Percentiles rank a stretch among this genome's conserved stretches.
Conservation (phyloP, 2,888 invertebrate species). For the Heliconius charithonia region DNA sequence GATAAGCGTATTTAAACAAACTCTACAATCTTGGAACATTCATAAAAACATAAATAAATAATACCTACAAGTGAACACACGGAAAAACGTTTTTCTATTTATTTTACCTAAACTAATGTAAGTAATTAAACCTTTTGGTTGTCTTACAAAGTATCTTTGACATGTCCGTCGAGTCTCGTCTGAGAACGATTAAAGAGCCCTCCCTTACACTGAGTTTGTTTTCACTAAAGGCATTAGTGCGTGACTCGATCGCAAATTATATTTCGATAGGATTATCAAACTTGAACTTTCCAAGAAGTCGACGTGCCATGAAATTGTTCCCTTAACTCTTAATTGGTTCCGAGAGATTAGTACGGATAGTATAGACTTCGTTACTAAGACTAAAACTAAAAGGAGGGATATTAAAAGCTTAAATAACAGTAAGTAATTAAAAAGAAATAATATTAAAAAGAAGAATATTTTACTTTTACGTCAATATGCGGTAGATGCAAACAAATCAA, state of each 20-base stretch:
- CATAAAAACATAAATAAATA: too few relatives aligned
- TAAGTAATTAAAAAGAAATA: background rate
- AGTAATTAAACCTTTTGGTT: slow-evolving; percentile 3
- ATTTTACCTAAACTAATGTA: background rate
- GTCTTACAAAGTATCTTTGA: slow-evolving; percentile 20
- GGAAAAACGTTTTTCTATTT: background rate
- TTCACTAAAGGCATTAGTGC: slow-evolving; percentile 39
- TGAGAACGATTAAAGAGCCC: slow-evolving; percentile 37
- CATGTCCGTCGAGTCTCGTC: slow-evolving; percentile 31
- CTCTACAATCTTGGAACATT: too few relatives aligned
- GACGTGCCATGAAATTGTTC: slow-evolving; percentile 36
- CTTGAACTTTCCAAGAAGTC: slow-evolving; percentile 34
- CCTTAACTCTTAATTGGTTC: slow-evolving; percentile 31
- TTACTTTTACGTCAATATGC: too few relatives aligned
- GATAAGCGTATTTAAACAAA: too few relatives aligned
- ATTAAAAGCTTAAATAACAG: background rate
- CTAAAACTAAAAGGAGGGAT: background rate
- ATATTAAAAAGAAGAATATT: too few relatives aligned
- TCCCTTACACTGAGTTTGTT: slow-evolving; percentile 35
- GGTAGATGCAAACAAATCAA: too few relatives aligned
- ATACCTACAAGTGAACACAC: too few relatives aligned
- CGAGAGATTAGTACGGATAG: slow-evolving; percentile 17
- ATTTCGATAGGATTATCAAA: slow-evolving; percentile 27
- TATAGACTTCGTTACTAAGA: background rate
- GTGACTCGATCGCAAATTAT: slow-evolving; percentile 43